These are phyloP conservation scores for Cataglyphis altisquamis DNA, from an alignment of 2,888 invertebrate genomes.

Conservation along the genomic window DNA sequence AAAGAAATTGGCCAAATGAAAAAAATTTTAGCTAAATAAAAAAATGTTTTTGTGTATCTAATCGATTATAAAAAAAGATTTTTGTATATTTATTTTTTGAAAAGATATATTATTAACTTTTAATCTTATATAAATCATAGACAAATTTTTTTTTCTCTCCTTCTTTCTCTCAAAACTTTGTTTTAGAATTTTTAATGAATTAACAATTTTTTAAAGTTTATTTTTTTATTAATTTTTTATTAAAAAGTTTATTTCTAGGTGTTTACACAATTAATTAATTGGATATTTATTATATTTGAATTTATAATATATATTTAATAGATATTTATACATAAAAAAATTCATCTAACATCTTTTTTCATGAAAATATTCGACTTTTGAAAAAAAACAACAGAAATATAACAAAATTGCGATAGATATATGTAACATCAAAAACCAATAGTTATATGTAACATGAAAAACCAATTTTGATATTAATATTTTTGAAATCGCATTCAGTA, in stretches of 20 bases:
- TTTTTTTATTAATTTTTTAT: not conserved
- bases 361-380: not conserved
- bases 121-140: not conserved
- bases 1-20: too few relatives aligned
- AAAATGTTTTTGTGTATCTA: too few relatives aligned
- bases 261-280: constrained; percentile 1
- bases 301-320: not conserved
- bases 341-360: not conserved
- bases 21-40: not conserved
- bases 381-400: not conserved
- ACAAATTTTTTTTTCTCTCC: not conserved
- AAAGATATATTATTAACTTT: not conserved
- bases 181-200: not conserved
- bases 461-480: not conserved
- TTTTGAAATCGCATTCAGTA: not conserved
- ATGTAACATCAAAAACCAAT: constrained; percentile 6
- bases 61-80: not conserved
- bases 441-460: too few relatives aligned
- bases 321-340: not conserved
- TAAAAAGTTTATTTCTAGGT: not conserved
- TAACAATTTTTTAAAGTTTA: not conserved
- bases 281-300: not conserved
- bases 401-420: not conserved
- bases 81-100: too few relatives aligned
- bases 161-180: not conserved